These are phyloP conservation scores for Rhipidura dahli DNA, from an alignment of 2,113 vertebrate species.

Conservation along the genomic window DNA sequence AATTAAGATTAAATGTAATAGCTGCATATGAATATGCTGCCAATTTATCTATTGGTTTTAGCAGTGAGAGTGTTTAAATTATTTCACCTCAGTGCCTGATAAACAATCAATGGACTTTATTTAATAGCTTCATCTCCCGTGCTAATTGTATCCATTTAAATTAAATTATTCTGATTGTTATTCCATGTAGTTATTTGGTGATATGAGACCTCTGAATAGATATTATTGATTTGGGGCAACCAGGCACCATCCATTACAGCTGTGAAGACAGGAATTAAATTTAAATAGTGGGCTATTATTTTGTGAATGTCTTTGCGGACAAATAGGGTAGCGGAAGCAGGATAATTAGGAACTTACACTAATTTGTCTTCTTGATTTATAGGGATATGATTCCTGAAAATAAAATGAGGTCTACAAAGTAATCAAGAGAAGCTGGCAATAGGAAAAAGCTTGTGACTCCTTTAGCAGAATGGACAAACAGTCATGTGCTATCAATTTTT, in stretches of 20 bases:
- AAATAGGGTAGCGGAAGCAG: constrained; percentile 3
- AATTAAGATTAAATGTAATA: background rate
- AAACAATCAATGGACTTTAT: constrained; percentile 48
- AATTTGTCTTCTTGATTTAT: constrained; percentile 49
- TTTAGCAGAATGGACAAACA: background rate
- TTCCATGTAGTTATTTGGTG: constrained; percentile 32
- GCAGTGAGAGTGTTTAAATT: background rate
- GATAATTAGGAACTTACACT: constrained; percentile 40
- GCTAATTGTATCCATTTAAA: constrained; percentile 52
- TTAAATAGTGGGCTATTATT: constrained; percentile 24
- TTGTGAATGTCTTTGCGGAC: constrained; percentile 38
- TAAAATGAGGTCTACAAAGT: constrained; percentile 5
- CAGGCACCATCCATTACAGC: constrained; percentile 32
- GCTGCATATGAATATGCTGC: background rate
- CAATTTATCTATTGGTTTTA: background rate
- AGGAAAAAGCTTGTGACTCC: background rate
- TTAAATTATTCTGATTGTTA: constrained; percentile 55
- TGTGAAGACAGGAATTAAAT: constrained; percentile 44
- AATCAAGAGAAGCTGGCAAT: background rate
- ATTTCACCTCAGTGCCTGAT: constrained; percentile 1
- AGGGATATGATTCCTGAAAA: background rate
- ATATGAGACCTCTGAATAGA: constrained; percentile 38
- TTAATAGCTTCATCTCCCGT: constrained; percentile 14
- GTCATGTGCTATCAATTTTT: background rate
- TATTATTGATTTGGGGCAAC: constrained; percentile 52